These are phyloP conservation scores for Halesus radiatus DNA, from an alignment of 1,140 invertebrate species.

Conservation along the genomic window DNA sequence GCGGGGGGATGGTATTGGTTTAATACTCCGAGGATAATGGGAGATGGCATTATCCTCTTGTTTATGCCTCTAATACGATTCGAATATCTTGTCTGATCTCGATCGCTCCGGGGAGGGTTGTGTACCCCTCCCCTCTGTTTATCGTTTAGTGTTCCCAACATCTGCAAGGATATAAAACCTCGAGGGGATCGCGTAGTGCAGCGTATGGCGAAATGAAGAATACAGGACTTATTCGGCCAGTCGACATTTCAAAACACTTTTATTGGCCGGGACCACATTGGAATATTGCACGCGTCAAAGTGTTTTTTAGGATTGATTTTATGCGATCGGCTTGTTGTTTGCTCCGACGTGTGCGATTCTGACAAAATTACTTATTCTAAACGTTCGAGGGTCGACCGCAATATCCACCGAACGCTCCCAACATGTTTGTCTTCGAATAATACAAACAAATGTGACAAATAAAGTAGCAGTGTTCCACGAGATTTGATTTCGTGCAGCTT, in stretches of 20 bases:
- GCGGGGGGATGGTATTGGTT: neutral
- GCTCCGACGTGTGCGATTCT: slow-evolving; percentile 23
- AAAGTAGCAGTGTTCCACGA: slow-evolving; percentile 6
- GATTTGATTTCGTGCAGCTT: slow-evolving; percentile 22
- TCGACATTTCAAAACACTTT: slow-evolving; percentile 46
- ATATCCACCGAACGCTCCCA: neutral
- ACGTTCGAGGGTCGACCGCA: slow-evolving; percentile 11
- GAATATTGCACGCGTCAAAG: slow-evolving; percentile 42
- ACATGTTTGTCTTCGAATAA: slow-evolving; percentile 39
- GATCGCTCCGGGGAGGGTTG: slow-evolving; percentile 2
- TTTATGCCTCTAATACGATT: slow-evolving; percentile 53
- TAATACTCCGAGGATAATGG: slow-evolving; percentile 48
- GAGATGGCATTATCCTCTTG: slow-evolving; percentile 48
- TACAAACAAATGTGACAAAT: slow-evolving; percentile 39
- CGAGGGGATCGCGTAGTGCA: slow-evolving; percentile 34
- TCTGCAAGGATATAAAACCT: slow-evolving; percentile 46
- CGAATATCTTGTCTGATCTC: slow-evolving; percentile 50
- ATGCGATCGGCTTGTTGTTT: slow-evolving; percentile 44
- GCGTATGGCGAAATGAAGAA: slow-evolving; percentile 43
- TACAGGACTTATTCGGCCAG: slow-evolving; percentile 25
- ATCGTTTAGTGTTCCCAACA: slow-evolving; percentile 45
- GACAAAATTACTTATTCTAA: slow-evolving; percentile 42
- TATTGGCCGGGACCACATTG: slow-evolving; percentile 17
- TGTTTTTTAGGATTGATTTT: slow-evolving; percentile 42
- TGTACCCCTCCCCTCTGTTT: slow-evolving; percentile 38